Evolutionary conservation across 2,888 invertebrate genomes (phyloP).

Genomic region (Zootermopsis nevadensis): DNA sequence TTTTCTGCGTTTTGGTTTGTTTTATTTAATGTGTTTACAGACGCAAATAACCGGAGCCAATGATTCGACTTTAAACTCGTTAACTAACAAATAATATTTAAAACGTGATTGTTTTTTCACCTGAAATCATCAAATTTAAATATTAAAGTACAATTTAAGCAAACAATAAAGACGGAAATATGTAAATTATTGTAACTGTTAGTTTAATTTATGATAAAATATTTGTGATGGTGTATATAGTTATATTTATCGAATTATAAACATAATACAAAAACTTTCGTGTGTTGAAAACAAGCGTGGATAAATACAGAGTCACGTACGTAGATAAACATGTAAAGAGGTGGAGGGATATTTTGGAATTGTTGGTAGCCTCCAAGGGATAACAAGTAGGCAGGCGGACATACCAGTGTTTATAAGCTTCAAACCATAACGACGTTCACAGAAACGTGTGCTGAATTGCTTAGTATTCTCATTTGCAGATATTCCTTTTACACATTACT

Average conservation of each 20-base stretch:
- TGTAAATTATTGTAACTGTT: no score
- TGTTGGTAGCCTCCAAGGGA: not conserved
- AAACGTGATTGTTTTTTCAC: no score
- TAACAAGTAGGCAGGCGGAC: not conserved
- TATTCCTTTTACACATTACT: not conserved
- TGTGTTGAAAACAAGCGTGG: not conserved
- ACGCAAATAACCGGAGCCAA: no score
- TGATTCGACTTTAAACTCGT: no score
- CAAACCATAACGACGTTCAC: not conserved
- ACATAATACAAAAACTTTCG: not conserved
- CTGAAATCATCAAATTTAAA: no score
- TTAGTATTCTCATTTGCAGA: conserved; percentile 14
- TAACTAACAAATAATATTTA: no score
- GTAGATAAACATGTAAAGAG: not conserved
- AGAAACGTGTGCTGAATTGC: not conserved
- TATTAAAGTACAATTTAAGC: no score
- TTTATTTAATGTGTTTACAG: no score
- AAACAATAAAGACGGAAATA: no score
- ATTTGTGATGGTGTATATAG: not conserved
- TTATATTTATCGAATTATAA: not conserved
- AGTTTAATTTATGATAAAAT: no score
- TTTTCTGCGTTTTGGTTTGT: no score
- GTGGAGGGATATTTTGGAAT: not conserved
- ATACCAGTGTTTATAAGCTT: conserved; percentile 23
- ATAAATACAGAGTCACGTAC: not conserved